Evolutionary conservation across 1,140 invertebrate species (phyloP).

Genomic region (Campoletis sonorensis): DNA sequence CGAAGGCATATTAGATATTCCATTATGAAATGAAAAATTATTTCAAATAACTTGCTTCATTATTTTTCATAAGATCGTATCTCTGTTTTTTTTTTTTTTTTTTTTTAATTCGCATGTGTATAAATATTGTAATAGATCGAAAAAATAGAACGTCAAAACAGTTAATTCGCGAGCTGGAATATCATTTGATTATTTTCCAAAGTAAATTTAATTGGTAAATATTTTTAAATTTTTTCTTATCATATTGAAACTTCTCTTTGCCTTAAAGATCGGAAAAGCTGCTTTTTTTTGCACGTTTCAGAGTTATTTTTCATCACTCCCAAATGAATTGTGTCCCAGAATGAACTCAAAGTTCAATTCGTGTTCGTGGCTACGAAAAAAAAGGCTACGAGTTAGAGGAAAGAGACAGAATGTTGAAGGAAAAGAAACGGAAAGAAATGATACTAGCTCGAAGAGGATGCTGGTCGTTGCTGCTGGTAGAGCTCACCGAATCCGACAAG

Average conservation of each 20-base stretch:
- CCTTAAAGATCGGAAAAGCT: too few relatives aligned
- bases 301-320: background rate
- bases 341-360: background rate
- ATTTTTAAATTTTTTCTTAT: too few relatives aligned
- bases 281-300: background rate
- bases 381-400: constrained; percentile 4
- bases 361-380: background rate
- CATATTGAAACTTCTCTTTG: too few relatives aligned
- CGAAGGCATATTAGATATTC: background rate
- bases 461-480: constrained; percentile 23
- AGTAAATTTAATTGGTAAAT: too few relatives aligned
- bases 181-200: too few relatives aligned
- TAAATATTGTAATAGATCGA: too few relatives aligned
- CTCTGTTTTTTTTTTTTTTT: too few relatives aligned
- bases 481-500: constrained; percentile 39
- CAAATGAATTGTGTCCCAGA: background rate
- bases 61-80: background rate
- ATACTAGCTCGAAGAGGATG: constrained; percentile 38
- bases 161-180: too few relatives aligned
- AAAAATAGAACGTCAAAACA: too few relatives aligned
- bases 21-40: constrained; percentile 3
- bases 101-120: too few relatives aligned
- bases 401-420: constrained; percentile 24
- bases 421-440: constrained; percentile 37
- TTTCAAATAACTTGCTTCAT: background rate